These are phyloP conservation scores for Phlogophora meticulosa DNA, from an alignment of 2,888 invertebrate species.

Conservation along the genomic window DNA sequence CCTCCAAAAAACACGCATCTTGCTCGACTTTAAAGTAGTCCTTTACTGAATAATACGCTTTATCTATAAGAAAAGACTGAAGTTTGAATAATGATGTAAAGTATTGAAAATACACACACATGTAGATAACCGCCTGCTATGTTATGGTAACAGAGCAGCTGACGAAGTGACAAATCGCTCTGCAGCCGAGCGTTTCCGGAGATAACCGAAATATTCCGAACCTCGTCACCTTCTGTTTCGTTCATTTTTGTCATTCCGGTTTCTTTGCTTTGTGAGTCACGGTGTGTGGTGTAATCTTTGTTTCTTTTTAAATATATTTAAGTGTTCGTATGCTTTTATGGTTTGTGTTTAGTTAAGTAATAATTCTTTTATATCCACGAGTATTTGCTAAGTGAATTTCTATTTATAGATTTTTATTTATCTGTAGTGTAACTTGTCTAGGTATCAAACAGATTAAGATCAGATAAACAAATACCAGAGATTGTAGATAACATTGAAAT, in stretches of 20 bases:
- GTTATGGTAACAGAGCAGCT: too few relatives aligned
- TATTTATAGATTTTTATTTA: not conserved
- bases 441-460: slow-evolving; percentile 9
- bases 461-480: not conserved
- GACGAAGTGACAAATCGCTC: not conserved
- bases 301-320: not conserved
- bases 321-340: not conserved
- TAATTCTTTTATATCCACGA: not conserved
- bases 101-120: not conserved
- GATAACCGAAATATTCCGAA: slow-evolving; percentile 44
- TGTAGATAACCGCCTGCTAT: too few relatives aligned
- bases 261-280: slow-evolving; percentile 13
- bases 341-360: not conserved
- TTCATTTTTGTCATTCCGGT: slow-evolving; percentile 12
- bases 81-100: too few relatives aligned
- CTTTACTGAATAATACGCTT: too few relatives aligned
- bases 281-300: slow-evolving; percentile 1
- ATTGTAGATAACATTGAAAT: not conserved
- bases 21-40: too few relatives aligned
- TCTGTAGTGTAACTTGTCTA: slow-evolving; percentile 3
- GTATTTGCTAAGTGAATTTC: slow-evolving; percentile 1
- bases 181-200: slow-evolving; percentile 36
- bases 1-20: too few relatives aligned
- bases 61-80: too few relatives aligned
- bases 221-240: too few relatives aligned